Percentiles rank a stretch among this genome's conserved stretches.
These are phyloP conservation scores for Nephrotoma guestfalica DNA, from an alignment of 2,888 invertebrate species.

Conservation along the genomic window DNA sequence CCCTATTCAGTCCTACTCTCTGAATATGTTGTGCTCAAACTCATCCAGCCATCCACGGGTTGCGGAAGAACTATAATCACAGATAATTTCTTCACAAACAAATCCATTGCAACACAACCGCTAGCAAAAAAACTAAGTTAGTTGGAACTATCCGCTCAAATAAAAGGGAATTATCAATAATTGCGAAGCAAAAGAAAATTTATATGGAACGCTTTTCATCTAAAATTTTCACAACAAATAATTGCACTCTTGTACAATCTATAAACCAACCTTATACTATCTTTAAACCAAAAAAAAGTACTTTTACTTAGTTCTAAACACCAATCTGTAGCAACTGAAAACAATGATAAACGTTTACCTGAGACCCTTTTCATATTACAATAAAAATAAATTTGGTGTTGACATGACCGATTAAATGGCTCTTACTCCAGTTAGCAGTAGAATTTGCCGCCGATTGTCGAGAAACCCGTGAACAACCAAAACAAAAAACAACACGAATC, in stretches of 20 bases:
- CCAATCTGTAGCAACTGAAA: neutral
- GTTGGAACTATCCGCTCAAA: conserved; percentile 16
- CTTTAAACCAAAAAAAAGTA: neutral
- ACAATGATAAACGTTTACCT: conserved; percentile 11
- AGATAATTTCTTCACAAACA: conserved; percentile 12
- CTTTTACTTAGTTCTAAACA: neutral
- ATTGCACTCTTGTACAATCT: neutral
- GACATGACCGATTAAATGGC: conserved; percentile 14
- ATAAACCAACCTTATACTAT: too few relatives aligned
- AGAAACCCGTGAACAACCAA: conserved; percentile 10
- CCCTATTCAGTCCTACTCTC: conserved; percentile 12
- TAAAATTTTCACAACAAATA: neutral
- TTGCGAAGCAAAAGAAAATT: conserved; percentile 3
- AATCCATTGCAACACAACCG: conserved; percentile 7
- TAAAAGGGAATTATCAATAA: conserved; percentile 12
- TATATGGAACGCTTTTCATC: neutral
- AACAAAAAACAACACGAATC: neutral
- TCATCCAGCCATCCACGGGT: conserved; percentile 16
- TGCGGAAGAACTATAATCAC: conserved; percentile 16
- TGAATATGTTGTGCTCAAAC: conserved; percentile 17
- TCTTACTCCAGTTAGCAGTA: neutral
- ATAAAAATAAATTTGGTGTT: conserved; percentile 13
- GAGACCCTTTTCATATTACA: conserved; percentile 14
- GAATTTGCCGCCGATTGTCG: conserved; percentile 8
- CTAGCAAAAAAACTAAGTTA: conserved; percentile 15